A percentile compares a stretch with the other conserved stretches of the same genome.
Evolutionary conservation across 2,797 vertebrate genomes (phyloP).

Genomic region (Microctenopoma stevenorrisi): DNA sequence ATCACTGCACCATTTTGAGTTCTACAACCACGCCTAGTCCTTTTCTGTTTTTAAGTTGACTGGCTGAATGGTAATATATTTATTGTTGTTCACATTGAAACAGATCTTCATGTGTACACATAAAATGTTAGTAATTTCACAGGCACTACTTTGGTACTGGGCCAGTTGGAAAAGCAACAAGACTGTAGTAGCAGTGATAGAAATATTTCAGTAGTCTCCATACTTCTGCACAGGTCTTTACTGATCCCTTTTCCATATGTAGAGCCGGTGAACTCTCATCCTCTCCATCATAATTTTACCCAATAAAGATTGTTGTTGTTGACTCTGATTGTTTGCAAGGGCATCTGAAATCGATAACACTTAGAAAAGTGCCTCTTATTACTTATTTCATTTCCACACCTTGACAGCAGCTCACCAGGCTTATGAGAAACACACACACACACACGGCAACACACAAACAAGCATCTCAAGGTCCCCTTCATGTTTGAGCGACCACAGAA

Average conservation of each 20-base stretch:
- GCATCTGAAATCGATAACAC: constrained; percentile 67
- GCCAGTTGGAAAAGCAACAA: not conserved
- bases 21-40: not conserved
- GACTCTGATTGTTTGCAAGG: constrained; percentile 74
- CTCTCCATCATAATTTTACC: constrained; percentile 25
- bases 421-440: constrained; percentile 31
- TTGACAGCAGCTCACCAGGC: constrained; percentile 47
- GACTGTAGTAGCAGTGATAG: not conserved
- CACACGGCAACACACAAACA: constrained; percentile 20
- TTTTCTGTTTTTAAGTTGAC: not conserved
- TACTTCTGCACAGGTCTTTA: not conserved
- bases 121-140: not conserved
- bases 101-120: not conserved
- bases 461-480: constrained; percentile 81
- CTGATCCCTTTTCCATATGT: not conserved
- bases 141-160: not conserved
- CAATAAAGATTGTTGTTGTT: constrained; percentile 48
- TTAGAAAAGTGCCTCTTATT: constrained; percentile 62
- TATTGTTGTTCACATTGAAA: not conserved
- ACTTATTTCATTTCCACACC: constrained; percentile 60
- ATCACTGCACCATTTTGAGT: constrained; percentile 7
- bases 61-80: not conserved
- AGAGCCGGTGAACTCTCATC: constrained; percentile 21
- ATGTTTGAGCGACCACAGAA: constrained; percentile 76
- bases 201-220: not conserved